Base-by-base conservation (phyloP, 2,113 vertebrate genomes). In the Archocentrus centrarchus region DNA sequence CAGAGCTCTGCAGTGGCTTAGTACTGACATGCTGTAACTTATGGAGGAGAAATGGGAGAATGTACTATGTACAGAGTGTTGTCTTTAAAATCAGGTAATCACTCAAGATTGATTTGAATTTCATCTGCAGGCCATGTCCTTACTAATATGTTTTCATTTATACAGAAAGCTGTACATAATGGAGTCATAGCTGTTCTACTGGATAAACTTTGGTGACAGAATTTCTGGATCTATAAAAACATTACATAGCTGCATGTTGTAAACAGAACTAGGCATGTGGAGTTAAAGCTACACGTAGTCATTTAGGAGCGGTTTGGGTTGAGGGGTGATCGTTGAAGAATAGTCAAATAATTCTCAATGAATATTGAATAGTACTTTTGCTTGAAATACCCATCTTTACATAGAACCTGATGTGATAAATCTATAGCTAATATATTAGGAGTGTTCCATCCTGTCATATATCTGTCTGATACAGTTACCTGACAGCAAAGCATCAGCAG, bases 1-100 rank as follows among this genome's bases (percentile, higher is more conserved):
- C 91, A 93, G 82, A 90, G 83, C 85, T 90, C 92, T 89, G 93
- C 88, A 86, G 90, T 89, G 89, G 88, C 87, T 89, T 78, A 86
- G 84, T 47, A 10, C 83, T 81, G 85, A 86, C 81, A 63, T 11
- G 75, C 64, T 44, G 37, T 75, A 82, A 68, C 53, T 53, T 64
- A 22, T 59, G 6, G 76, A 35, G 82, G 64, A 86, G 76, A 85
- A 80, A 73, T 58, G 2, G 80, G 60, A 62, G 61, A 75, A 84
- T 32, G 58, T 57, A 60, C 13, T 30, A 35, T 53, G 3, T 39
- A 18, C 9, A 57, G 22, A 3, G 4, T 37, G 13, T 30, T 77
- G 63, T 75, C 58, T n/a, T 32, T 35, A 5, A 41, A 64, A 8
- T 27, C 17, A 10, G 18, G 60, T 62, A 5, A 18, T 61, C 2